Evolutionary conservation across 2,797 vertebrate genomes (phyloP).

Genomic region (Sebastes wilsoni): DNA sequence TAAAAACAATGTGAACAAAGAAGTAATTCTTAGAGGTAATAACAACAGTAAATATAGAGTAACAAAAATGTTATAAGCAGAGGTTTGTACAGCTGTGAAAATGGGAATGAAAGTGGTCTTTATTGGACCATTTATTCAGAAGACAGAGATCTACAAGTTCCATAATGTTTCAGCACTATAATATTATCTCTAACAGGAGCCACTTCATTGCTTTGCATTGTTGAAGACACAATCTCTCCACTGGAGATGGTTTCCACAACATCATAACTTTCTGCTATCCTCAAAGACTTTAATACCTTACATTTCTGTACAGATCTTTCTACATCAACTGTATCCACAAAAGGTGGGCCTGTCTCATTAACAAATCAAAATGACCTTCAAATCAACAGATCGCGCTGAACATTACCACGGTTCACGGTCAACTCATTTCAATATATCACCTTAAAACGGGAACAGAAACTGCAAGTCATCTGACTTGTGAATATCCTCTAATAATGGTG

Average conservation of each 20-base stretch:
- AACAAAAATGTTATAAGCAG: slow-evolving; percentile 51
- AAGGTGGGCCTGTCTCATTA: slow-evolving; percentile 10
- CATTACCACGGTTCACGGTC: not conserved
- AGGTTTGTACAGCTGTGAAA: slow-evolving; percentile 70
- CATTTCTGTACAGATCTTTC: slow-evolving; percentile 16
- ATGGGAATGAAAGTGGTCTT: slow-evolving; percentile 42
- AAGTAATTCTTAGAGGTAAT: slow-evolving; percentile 46
- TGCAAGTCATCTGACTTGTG: not conserved
- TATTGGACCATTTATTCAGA: slow-evolving; percentile 36
- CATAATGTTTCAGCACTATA: slow-evolving; percentile 21
- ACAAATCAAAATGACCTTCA: not conserved
- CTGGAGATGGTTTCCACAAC: not conserved
- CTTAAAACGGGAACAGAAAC: slow-evolving; percentile 4
- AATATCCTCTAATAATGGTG: slow-evolving; percentile 6
- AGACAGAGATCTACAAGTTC: slow-evolving; percentile 37
- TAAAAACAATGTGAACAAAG: slow-evolving; percentile 61
- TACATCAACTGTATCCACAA: slow-evolving; percentile 14
- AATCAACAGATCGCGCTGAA: slow-evolving; percentile 5
- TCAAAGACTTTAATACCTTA: slow-evolving; percentile 22
- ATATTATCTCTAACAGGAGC: slow-evolving; percentile 20
- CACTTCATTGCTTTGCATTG: slow-evolving; percentile 12
- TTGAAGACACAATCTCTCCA: slow-evolving; percentile 19
- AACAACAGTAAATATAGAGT: slow-evolving; percentile 54
- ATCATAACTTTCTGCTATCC: not conserved
- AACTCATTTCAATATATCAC: not conserved